Percentiles rank a stretch among this genome's conserved stretches.
These are phyloP conservation scores for Cynocephalus volans DNA, from an alignment of 2,113 vertebrate species.

Conservation along the genomic window DNA sequence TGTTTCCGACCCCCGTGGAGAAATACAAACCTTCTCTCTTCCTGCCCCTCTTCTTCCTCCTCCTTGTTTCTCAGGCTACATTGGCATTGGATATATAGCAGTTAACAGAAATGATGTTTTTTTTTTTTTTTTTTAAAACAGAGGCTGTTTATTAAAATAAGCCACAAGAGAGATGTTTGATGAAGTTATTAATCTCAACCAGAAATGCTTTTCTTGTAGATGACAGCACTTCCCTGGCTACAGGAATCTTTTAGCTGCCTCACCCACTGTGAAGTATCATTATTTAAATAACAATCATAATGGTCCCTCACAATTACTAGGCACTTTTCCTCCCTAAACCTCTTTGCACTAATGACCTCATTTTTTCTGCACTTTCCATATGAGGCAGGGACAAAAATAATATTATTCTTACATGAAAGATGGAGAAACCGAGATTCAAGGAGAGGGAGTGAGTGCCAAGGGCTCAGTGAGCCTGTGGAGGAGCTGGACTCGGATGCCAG, in stretches of 20 bases:
- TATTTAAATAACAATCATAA: constrained; percentile 35
- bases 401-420: background rate
- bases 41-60: background rate
- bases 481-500: background rate
- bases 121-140: background rate
- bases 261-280: background rate
- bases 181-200: constrained; percentile 56
- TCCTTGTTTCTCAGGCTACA: background rate
- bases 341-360: constrained; percentile 9
- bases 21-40: background rate
- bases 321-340: constrained; percentile 32
- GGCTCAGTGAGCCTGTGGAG: background rate
- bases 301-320: background rate
- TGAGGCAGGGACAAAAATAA: constrained; percentile 28
- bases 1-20: background rate
- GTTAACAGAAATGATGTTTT: background rate
- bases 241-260: background rate
- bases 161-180: background rate
- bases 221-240: constrained; percentile 19
- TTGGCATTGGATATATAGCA: background rate
- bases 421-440: background rate
- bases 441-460: background rate
- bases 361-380: background rate
- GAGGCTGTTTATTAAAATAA: constrained; percentile 50
- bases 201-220: constrained; percentile 40